Conservation (phyloP, 2,888 invertebrate species). For the Abscondita cerata region DNA sequence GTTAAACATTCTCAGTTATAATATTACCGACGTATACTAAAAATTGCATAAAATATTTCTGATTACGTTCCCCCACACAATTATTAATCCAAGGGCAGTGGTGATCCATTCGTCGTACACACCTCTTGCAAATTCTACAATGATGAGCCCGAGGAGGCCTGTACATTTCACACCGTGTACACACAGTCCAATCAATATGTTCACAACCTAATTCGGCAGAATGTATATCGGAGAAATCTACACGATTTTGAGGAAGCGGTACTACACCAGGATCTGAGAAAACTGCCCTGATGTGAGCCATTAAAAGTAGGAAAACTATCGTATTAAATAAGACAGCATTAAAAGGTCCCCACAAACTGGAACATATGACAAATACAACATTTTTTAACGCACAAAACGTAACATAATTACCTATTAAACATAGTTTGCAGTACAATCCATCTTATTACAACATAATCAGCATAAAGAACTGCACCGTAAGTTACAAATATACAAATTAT, state of each 20-base stretch:
- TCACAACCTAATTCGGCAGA: slow-evolving; percentile 64
- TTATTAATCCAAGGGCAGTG: slow-evolving; percentile 94
- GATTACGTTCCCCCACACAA: slow-evolving; percentile 91
- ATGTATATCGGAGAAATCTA: slow-evolving; percentile 84
- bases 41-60: slow-evolving; percentile 91
- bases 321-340: slow-evolving; percentile 82
- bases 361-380: slow-evolving; percentile 42
- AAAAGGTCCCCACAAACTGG: slow-evolving; percentile 82
- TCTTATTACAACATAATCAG: slow-evolving; percentile 84
- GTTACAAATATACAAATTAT: slow-evolving; percentile 81
- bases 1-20: slow-evolving; percentile 14
- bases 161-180: slow-evolving; percentile 81
- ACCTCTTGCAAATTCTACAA: slow-evolving; percentile 85
- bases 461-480: slow-evolving; percentile 81
- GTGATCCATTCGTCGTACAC: slow-evolving; percentile 83
- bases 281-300: slow-evolving; percentile 84
- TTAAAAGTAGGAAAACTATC: slow-evolving; percentile 73
- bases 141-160: slow-evolving; percentile 87
- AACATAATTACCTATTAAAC: slow-evolving; percentile 71
- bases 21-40: slow-evolving; percentile 74
- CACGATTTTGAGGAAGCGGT: slow-evolving; percentile 73
- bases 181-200: slow-evolving; percentile 79
- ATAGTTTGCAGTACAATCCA: slow-evolving; percentile 85
- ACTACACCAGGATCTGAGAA: slow-evolving; percentile 90
- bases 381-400: neutral